These are phyloP conservation scores for Nixonia krombeini DNA, from an alignment of 1,140 invertebrate species.

Conservation along the genomic window DNA sequence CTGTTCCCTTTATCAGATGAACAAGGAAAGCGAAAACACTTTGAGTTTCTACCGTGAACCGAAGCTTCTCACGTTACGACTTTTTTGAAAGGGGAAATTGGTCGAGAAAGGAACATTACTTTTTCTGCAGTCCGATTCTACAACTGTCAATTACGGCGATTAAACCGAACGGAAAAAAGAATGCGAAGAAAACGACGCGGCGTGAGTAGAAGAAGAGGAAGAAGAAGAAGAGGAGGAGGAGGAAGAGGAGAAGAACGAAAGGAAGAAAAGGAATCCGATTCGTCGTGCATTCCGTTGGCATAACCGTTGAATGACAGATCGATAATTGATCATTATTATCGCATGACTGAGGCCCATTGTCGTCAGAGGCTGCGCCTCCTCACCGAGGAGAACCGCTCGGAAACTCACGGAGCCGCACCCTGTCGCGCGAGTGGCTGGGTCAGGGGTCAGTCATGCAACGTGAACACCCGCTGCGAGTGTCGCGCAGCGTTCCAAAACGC, in stretches of 20 bases:
- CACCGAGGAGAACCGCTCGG: slow-evolving; percentile 48
- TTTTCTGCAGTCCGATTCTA: no score
- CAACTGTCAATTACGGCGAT: no score
- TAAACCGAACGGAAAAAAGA: no score
- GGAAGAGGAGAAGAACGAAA: slow-evolving; percentile 24
- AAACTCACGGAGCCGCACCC: slow-evolving; percentile 61
- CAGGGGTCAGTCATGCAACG: slow-evolving; percentile 59
- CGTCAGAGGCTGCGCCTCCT: slow-evolving; percentile 46
- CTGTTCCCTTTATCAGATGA: no score
- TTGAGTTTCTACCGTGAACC: no score
- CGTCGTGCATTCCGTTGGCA: slow-evolving; percentile 65
- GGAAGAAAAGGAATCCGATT: slow-evolving; percentile 55
- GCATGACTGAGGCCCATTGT: slow-evolving; percentile 65
- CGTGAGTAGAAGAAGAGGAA: slow-evolving; percentile 7
- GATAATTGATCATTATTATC: slow-evolving; percentile 72
- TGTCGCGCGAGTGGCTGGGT: slow-evolving; percentile 56
- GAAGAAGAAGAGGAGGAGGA: slow-evolving; percentile 10
- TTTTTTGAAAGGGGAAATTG: no score
- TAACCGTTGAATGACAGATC: slow-evolving; percentile 69
- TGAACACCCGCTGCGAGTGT: slow-evolving; percentile 66
- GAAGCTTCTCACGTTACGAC: no score
- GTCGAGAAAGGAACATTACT: no score
- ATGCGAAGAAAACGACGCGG: slow-evolving; percentile 11
- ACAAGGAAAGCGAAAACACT: no score
- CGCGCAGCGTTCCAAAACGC: slow-evolving; percentile 58